Conservation (phyloP, 2,888 invertebrate species). For the Brachyptera risi region DNA sequence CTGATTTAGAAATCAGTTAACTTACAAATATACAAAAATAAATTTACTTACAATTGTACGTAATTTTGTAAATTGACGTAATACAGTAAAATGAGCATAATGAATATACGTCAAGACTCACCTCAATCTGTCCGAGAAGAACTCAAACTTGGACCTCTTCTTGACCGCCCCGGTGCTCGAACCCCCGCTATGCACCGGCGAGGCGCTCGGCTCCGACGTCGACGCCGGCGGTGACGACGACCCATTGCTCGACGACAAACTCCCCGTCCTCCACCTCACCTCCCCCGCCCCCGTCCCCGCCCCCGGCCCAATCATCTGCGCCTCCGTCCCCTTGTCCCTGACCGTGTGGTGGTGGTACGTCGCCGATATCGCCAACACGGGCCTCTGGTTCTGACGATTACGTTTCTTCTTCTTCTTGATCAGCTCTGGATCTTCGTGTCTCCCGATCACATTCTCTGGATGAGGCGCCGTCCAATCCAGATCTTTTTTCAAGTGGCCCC, state of each 20-base stretch:
- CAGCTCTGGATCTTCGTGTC: constrained; percentile 47
- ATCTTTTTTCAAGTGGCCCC: constrained; percentile 92
- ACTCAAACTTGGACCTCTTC: constrained; percentile 67
- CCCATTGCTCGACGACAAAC: constrained; percentile 70
- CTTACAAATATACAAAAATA: no score
- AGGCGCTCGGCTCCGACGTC: constrained; percentile 69
- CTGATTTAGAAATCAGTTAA: no score
- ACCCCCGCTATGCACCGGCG: constrained; percentile 59
- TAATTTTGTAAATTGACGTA: no score
- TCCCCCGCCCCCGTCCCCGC: constrained; percentile 39
- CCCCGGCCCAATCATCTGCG: constrained; percentile 41
- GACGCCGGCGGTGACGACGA: constrained; percentile 77
- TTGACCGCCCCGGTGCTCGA: constrained; percentile 57
- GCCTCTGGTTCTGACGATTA: constrained; percentile 61
- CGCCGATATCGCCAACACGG: constrained; percentile 56
- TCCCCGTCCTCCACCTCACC: constrained; percentile 65
- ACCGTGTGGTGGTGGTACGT: constrained; percentile 33
- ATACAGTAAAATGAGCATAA: no score
- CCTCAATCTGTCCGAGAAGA: constrained; percentile 76
- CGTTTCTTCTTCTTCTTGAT: constrained; percentile 65
- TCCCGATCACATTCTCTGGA: constrained; percentile 49
- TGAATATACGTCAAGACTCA: no score
- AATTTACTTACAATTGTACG: no score
- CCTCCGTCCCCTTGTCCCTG: constrained; percentile 15
- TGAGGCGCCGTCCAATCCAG: constrained; percentile 82